Evolutionary conservation across 2,113 vertebrate genomes (phyloP).

Genomic region (Rhinolophus ferrumequinum): DNA sequence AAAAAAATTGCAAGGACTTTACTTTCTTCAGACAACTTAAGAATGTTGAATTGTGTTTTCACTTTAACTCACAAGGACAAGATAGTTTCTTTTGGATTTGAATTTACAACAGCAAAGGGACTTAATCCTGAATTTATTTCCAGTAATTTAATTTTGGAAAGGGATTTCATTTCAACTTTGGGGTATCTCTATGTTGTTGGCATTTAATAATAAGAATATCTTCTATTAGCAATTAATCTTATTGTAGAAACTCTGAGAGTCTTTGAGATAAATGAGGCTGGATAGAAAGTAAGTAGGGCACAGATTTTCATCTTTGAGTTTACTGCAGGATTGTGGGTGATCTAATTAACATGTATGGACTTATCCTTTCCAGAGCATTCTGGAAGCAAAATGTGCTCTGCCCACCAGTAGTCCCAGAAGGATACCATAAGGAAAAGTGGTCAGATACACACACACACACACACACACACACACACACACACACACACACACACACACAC

Average conservation of each 20-base stretch:
- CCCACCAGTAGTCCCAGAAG: background rate
- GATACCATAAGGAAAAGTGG: background rate
- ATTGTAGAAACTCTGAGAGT: background rate
- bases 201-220: background rate
- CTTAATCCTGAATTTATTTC: background rate
- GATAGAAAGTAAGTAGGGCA: background rate
- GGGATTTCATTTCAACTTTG: background rate
- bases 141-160: background rate
- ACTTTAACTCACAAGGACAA: background rate
- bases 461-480: background rate
- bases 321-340: background rate
- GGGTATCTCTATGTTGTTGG: background rate
- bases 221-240: conserved; percentile 24
- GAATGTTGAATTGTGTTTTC: background rate
- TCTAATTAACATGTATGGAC: background rate
- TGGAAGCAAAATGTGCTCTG: background rate
- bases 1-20: background rate
- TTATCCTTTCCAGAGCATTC: background rate
- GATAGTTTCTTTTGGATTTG: background rate
- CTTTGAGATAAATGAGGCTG: background rate
- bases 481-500: background rate
- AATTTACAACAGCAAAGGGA: background rate
- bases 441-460: background rate
- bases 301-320: background rate
- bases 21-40: background rate